phyloP scores from a whole-genome alignment of 2,888 invertebrate genomes.

The Spodoptera picta region DNA sequence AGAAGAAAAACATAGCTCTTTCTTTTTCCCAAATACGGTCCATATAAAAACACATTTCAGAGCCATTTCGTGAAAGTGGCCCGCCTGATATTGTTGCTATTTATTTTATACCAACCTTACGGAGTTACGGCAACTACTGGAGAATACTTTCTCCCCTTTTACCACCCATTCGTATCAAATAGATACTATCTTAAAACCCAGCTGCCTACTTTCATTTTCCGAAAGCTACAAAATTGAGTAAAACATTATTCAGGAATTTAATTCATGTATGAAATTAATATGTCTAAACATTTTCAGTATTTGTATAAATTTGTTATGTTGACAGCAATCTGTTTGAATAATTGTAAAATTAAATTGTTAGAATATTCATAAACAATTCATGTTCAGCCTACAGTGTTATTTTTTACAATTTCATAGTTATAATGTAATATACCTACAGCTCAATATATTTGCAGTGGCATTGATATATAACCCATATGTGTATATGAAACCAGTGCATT shows the following conservation, averaged over 20 bases:
- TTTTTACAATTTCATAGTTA: no score
- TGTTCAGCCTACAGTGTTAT: no score
- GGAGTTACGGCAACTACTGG: conserved; percentile 37
- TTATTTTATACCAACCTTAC: conserved; percentile 51
- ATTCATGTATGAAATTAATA: no score
- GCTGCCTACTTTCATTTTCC: background rate
- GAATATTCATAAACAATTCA: no score
- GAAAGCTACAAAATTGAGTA: no score
- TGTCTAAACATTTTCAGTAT: no score
- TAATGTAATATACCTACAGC: no score
- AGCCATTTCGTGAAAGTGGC: conserved; percentile 55
- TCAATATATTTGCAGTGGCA: background rate
- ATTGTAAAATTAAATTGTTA: no score
- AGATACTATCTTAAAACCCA: conserved; percentile 11
- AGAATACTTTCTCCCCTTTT: conserved; percentile 39
- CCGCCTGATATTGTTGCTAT: conserved; percentile 56
- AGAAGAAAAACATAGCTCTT: conserved; percentile 43
- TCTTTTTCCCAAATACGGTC: conserved; percentile 47
- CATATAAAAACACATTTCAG: conserved; percentile 54
- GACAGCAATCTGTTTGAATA: no score
- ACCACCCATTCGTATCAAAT: conserved; percentile 23
- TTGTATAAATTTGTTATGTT: no score
- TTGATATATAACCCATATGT: conserved; percentile 5
- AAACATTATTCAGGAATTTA: no score
- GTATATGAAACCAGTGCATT: conserved; percentile 10